Evolutionary conservation across 2,888 invertebrate species (phyloP), one percentile per base, ranked within the genome.

Genomic region (Drosophila gaucha): DNA sequence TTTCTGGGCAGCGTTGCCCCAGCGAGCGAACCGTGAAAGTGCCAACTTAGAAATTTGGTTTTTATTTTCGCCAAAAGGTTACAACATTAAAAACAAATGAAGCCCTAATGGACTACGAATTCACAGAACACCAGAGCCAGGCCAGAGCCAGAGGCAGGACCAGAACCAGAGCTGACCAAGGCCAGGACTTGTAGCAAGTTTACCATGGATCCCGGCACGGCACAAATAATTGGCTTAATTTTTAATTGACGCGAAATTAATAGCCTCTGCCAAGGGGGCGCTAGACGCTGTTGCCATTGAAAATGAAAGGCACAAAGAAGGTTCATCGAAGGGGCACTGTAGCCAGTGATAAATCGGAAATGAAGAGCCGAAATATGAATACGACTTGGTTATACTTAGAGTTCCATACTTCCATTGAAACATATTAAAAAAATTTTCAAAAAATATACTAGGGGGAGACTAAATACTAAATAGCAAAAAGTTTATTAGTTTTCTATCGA

Each of bases 241-340:
- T 84, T 84, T 84, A 88, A 87, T 88, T 84, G 89, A 87, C 84
- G 84, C 85, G 78, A 88, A 84, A 84, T 84, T 84, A 88, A 88
- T 84, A 84, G 87, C 78, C 64, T 85, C 50, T 60, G 80, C 78
- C 67, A 59, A 49, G 46, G 55, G 56, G 20, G 1, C 8, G 49
- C 41, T 26, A 24, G 39, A 36, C 16, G 51, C 28, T 35, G 52
- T 30, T 41, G 20, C 74, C 71, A 66, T 52, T 56, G 66, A 75
- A 73, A 65, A 43, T 55, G 43, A 58, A 60, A 60, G 47, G 54
- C 66, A 24, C 43, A 22, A 46, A 33, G 20, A 58, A 63, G 24
- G 20, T 39, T 41, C 49, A 49, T 56, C 66, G 50, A 58, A 41
- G 52, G 44, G 35, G 18, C 28, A 18, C 54, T 35, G n/a, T 16